phyloP scores from a whole-genome alignment of 2,113 vertebrate genomes.

The Dunckerocampus dactyliophorus region DNA sequence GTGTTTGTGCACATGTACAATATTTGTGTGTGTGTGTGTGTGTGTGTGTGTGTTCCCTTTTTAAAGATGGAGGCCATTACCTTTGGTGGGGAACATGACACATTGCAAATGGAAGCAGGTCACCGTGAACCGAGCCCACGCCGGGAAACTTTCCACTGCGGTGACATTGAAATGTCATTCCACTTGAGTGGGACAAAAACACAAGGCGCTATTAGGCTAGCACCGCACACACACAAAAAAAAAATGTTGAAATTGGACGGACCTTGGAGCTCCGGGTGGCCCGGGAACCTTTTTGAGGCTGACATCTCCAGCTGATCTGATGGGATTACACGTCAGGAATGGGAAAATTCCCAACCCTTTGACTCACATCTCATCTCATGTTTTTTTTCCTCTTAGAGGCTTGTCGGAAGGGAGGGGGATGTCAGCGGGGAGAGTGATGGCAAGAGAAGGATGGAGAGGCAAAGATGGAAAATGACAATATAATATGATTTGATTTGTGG shows the following conservation, averaged over 20 bases:
- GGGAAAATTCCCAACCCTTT: constrained; percentile 12
- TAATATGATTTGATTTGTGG: constrained; percentile 67
- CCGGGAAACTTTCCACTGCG: constrained; percentile 25
- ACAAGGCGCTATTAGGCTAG: constrained; percentile 2
- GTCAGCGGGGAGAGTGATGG: constrained; percentile 26
- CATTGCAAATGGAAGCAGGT: constrained; percentile 26
- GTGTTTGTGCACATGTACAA: too few species aligned
- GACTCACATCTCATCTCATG: constrained; percentile 42
- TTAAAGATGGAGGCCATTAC: constrained; percentile 18
- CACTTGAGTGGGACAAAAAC: constrained; percentile 8
- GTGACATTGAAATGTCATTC: constrained; percentile 46
- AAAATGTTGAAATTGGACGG: constrained; percentile 19
- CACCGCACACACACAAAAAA: background rate
- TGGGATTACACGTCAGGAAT: constrained; percentile 45
- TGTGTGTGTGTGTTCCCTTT: background rate
- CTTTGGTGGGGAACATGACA: constrained; percentile 21
- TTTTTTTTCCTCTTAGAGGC: constrained; percentile 17
- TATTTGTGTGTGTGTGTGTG: background rate
- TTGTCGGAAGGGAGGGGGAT: background rate
- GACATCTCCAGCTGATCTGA: constrained; percentile 36
- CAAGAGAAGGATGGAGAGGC: constrained; percentile 50
- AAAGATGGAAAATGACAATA: constrained; percentile 65
- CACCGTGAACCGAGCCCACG: constrained; percentile 11
- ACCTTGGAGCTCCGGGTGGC: constrained; percentile 1
- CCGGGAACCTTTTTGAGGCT: constrained; percentile 27